Evolutionary conservation across 1,140 invertebrate species (phyloP), one percentile per base, ranked within the genome.

Genomic region (Pentalonia nigronervosa): DNA sequence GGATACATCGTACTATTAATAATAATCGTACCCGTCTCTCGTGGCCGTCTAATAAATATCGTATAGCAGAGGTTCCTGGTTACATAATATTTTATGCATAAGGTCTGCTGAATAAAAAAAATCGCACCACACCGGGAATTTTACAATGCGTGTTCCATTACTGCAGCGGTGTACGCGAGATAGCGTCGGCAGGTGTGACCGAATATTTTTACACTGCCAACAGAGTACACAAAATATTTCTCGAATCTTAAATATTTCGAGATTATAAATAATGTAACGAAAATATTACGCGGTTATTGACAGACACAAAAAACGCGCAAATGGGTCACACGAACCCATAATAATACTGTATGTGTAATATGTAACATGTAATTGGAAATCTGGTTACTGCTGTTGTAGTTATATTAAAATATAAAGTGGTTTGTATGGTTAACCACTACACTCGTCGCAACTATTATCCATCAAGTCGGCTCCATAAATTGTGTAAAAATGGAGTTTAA

Each of bases 231-330:
- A 17, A n/a, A 76, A n/a, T 76, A 34, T 14, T 20, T 17, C 30
- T 17, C 17, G 14, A 76, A 76, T 76, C 60, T 76, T 4, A 76
- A 17, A 76, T n/a, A 14, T n/a, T n/a, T n/a, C 4, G n/a, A 76
- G 60, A 76, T 76, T 76, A n/a, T 76, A 76, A 76, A 76, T 76
- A n/a, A 76, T 76, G 14, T n/a, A 76, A n/a, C 60, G 60, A 67
- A 53, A 53, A 23, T 53, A 50, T 50, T 17, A 67, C 60, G 4
- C n/a, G 21, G n/a, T 34, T 76, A 76, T 76, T n/a, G 60, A 76
- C n/a, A n/a, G n/a, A 67, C 60, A 56, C 25, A 56, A 25, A 56
- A 60, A 67, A 4, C 60, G 11, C 30, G 6, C 30, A 67, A 67
- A 60, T n/a, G 56, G 56, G 56, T 60, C 56, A 60, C 56, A 30